Conservation (phyloP, 2,888 invertebrate genomes). For the Congeria kusceri region DNA sequence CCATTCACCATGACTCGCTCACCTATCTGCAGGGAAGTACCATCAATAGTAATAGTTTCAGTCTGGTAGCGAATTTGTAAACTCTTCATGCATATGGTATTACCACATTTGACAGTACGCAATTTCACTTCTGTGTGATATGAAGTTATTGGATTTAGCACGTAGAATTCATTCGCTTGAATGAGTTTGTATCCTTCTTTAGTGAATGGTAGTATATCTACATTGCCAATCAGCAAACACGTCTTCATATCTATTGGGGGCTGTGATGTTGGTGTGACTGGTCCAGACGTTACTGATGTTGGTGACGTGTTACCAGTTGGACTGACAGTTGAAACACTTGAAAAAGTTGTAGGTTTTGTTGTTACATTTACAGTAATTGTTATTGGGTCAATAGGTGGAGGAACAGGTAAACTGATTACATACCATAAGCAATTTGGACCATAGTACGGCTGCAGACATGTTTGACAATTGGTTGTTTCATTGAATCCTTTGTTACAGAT, state of each 20-base stretch:
- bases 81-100: constrained; percentile 29
- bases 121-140: constrained; percentile 22
- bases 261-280: too few relatives aligned
- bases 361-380: background rate
- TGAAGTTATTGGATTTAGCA: constrained; percentile 11
- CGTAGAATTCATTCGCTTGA: constrained; percentile 31
- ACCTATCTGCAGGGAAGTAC: background rate
- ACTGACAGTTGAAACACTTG: background rate
- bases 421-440: constrained; percentile 62
- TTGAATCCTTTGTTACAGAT: constrained; percentile 42
- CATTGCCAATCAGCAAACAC: constrained; percentile 31
- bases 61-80: constrained; percentile 15
- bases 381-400: constrained; percentile 8
- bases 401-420: constrained; percentile 13
- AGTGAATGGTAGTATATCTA: constrained; percentile 19
- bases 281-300: background rate
- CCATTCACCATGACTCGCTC: constrained; percentile 26
- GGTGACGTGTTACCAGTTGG: background rate
- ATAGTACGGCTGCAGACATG: constrained; percentile 44
- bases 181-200: constrained; percentile 5
- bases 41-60: constrained; percentile 26
- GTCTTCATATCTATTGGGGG: background rate
- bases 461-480: constrained; percentile 31
- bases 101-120: constrained; percentile 34
- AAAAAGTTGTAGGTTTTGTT: background rate